A percentile compares a stretch with the other conserved stretches of the same genome.
These are phyloP conservation scores for Drosophila affinis DNA, from an alignment of 2,888 invertebrate genomes.

Conservation along the genomic window DNA sequence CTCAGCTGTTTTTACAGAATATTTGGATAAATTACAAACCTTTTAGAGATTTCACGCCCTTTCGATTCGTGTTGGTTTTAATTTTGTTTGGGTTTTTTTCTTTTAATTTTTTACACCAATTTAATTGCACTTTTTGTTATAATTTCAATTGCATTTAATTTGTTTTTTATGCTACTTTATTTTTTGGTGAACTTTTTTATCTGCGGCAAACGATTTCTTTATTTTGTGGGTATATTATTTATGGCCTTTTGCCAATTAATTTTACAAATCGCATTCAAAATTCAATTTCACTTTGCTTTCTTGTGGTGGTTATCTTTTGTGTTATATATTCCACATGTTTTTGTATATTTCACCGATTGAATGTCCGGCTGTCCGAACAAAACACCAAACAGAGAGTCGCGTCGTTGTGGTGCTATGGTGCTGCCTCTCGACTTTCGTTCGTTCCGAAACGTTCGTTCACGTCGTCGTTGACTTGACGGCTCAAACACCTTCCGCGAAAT, in stretches of 20 bases:
- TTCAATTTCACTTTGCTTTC: constrained; percentile 58
- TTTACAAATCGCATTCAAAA: constrained; percentile 16
- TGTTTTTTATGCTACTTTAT: constrained; percentile 41
- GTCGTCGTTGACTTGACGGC: neutral
- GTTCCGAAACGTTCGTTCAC: constrained; percentile 28
- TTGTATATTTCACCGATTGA: constrained; percentile 48
- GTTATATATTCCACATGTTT: neutral
- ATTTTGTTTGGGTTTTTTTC: constrained; percentile 15
- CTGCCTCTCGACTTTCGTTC: constrained; percentile 20
- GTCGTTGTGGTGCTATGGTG: constrained; percentile 1
- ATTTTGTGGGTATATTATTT: constrained; percentile 13
- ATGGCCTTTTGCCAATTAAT: constrained; percentile 50
- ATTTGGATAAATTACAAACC: constrained; percentile 48
- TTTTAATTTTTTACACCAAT: constrained; percentile 39
- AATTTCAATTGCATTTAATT: constrained; percentile 18
- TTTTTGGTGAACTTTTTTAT: constrained; percentile 48
- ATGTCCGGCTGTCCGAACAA: constrained; percentile 48
- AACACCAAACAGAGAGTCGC: constrained; percentile 52
- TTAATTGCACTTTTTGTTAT: constrained; percentile 43
- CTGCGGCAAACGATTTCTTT: constrained; percentile 14
- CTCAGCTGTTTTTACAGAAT: constrained; percentile 46
- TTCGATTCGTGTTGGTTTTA: constrained; percentile 27
- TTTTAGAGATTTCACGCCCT: constrained; percentile 24
- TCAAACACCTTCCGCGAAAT: constrained; percentile 42
- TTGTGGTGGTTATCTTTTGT: constrained; percentile 14